phyloP scores from a whole-genome alignment of 2,797 vertebrate species.

The Sebastes matsubarae region DNA sequence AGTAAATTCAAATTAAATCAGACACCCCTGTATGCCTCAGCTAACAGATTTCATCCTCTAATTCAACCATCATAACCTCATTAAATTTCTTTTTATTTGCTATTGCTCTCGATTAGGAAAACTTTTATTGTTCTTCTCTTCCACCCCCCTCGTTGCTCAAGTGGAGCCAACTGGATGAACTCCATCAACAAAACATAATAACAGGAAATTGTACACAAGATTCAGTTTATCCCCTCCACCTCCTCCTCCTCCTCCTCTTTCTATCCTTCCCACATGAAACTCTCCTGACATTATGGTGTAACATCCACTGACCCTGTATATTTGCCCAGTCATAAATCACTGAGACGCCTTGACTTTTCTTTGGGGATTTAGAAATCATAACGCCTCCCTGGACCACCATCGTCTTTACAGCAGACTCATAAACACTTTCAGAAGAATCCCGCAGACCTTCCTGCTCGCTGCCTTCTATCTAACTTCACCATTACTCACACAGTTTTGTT shows the following conservation, averaged over 20 bases:
- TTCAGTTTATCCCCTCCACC: not conserved
- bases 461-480: not conserved
- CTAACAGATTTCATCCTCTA: conserved; percentile 67
- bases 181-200: conserved; percentile 54
- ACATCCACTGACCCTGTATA: conserved; percentile 20
- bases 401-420: conserved; percentile 29
- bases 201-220: conserved; percentile 40
- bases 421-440: conserved; percentile 34
- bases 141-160: conserved; percentile 11
- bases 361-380: conserved; percentile 41
- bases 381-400: conserved; percentile 15
- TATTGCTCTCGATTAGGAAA: conserved; percentile 54
- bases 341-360: conserved; percentile 38
- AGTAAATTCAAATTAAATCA: conserved; percentile 61
- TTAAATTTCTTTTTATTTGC: conserved; percentile 69
- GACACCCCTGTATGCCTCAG: conserved; percentile 55
- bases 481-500: conserved; percentile 25
- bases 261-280: conserved; percentile 17
- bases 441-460: not conserved
- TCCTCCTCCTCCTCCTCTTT: not conserved
- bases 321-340: conserved; percentile 45
- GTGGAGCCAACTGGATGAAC: conserved; percentile 60
- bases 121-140: conserved; percentile 20
- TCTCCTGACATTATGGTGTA: not conserved
- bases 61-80: conserved; percentile 73